Percentiles rank a stretch among this genome's conserved stretches.
These are phyloP conservation scores for Brenthis ino DNA, from an alignment of 2,888 invertebrate species.

Conservation along the genomic window DNA sequence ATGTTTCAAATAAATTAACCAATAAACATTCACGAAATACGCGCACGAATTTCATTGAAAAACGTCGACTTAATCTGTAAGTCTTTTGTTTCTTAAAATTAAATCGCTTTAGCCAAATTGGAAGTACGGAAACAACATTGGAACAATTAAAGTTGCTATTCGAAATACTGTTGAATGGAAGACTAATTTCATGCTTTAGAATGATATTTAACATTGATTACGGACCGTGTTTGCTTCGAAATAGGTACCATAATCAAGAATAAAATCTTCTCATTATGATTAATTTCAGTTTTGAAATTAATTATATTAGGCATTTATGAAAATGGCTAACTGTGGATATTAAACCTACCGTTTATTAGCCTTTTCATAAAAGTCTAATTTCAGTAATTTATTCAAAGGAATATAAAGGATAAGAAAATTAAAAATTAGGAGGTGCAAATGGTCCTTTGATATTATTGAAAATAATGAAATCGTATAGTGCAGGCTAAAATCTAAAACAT, in stretches of 20 bases:
- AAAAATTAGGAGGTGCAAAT: no score
- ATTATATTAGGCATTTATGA: no score
- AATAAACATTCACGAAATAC: slow-evolving; percentile 31
- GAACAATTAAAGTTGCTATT: slow-evolving; percentile 42
- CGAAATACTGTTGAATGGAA: slow-evolving; percentile 35
- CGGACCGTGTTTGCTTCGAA: not conserved
- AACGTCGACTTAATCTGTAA: slow-evolving; percentile 60
- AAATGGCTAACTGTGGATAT: not conserved
- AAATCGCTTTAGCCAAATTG: slow-evolving; percentile 69
- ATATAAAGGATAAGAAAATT: no score
- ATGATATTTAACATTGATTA: slow-evolving; percentile 25
- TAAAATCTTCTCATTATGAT: slow-evolving; percentile 3
- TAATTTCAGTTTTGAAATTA: not conserved
- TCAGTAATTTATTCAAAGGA: no score
- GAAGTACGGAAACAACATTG: slow-evolving; percentile 49
- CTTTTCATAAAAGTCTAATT: no score
- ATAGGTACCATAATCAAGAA: no score
- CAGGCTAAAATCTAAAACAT: no score
- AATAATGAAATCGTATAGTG: no score
- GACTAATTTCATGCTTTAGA: slow-evolving; percentile 31
- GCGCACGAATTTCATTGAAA: slow-evolving; percentile 44
- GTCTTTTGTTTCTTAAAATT: slow-evolving; percentile 70
- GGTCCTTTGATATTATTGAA: no score
- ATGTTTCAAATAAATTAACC: slow-evolving; percentile 29
- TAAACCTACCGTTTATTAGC: not conserved